Conservation (phyloP, 2,797 vertebrate genomes). For the Coccyzus lansbergi region DNA sequence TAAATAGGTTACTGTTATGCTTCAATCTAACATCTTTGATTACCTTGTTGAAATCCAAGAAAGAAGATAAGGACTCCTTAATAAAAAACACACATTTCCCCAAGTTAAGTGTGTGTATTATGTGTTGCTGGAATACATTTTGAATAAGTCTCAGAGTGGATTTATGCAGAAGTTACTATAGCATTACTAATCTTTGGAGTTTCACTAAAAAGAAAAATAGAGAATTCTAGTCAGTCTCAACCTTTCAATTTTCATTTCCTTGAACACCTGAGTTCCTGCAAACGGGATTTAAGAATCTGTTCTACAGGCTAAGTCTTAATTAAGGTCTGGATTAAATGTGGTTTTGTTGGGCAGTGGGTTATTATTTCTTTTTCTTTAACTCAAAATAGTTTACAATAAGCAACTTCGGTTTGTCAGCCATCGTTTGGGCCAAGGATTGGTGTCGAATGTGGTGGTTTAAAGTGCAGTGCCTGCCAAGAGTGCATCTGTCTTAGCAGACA, state of each 20-base stretch:
- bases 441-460: not conserved
- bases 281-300: not conserved
- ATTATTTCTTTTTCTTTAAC: not conserved
- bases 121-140: not conserved
- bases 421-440: conserved; percentile 7
- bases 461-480: not conserved
- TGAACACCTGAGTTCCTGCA: not conserved
- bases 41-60: not conserved
- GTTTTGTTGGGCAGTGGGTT: not conserved
- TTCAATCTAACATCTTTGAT: not conserved
- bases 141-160: not conserved
- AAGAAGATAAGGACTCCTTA: not conserved
- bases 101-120: not conserved
- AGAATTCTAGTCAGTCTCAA: not conserved
- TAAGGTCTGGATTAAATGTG: not conserved
- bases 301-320: not conserved
- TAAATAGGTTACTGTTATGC: not conserved
- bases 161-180: not conserved
- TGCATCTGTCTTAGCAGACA: conserved; percentile 60
- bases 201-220: not conserved
- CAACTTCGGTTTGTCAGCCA: not conserved
- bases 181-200: not conserved
- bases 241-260: not conserved
- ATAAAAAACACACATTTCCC: not conserved
- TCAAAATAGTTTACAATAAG: not conserved